Evolutionary conservation across 1,140 invertebrate genomes (phyloP).

Genomic region (Diploscapter pachys): DNA sequence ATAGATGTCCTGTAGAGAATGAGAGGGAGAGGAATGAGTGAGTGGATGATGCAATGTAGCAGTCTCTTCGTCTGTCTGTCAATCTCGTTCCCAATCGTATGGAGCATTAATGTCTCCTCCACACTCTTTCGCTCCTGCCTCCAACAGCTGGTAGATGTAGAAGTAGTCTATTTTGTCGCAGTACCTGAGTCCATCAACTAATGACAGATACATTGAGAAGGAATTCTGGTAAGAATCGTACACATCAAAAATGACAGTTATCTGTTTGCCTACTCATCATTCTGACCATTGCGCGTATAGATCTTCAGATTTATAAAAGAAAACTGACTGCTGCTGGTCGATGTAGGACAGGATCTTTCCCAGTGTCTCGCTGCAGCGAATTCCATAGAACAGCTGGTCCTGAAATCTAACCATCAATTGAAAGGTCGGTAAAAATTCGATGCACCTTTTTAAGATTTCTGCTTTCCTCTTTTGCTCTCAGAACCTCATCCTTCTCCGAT

Average conservation of each 20-base stretch:
- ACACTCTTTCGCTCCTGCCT: slow-evolving; percentile 12
- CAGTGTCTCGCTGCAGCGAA: slow-evolving; percentile 15
- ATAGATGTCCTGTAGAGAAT: too few species aligned
- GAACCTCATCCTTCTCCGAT: slow-evolving; percentile 33
- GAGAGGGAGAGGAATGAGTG: too few species aligned
- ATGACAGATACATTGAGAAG: too few species aligned
- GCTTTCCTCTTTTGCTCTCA: slow-evolving; percentile 39
- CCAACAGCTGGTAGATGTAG: slow-evolving; percentile 25
- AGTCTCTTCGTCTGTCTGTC: slow-evolving; percentile 3
- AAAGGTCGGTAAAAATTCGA: too few species aligned
- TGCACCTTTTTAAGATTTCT: slow-evolving; percentile 20
- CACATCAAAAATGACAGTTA: too few species aligned
- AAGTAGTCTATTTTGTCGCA: slow-evolving; percentile 30
- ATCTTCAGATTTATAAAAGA: too few species aligned
- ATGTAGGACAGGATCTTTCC: slow-evolving; percentile 35
- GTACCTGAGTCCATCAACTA: background rate
- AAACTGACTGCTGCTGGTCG: slow-evolving; percentile 8
- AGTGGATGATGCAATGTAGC: too few species aligned
- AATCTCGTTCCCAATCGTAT: slow-evolving; percentile 41
- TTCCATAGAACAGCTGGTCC: slow-evolving; percentile 19
- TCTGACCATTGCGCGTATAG: too few species aligned
- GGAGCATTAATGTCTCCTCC: slow-evolving; percentile 36
- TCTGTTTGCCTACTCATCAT: too few species aligned
- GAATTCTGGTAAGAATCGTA: too few species aligned
- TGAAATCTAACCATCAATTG: too few species aligned